Evolutionary conservation across 2,113 vertebrate species (phyloP).

Genomic region (Panthera uncia): DNA sequence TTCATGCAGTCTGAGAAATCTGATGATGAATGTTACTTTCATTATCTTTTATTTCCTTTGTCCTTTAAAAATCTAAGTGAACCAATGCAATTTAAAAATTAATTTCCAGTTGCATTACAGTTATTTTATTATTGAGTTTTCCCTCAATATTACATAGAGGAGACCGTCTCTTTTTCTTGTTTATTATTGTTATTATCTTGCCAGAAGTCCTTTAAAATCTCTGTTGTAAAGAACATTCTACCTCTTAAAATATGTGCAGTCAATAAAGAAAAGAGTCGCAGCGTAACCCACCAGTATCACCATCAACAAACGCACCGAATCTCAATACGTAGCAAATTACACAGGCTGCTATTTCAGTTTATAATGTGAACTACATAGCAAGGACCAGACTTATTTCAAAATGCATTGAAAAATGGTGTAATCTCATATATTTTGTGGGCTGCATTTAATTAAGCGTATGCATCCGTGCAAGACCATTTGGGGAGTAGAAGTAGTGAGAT

Average conservation of each 20-base stretch:
- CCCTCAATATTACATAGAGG: neutral
- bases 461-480: neutral
- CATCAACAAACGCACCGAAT: neutral
- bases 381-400: neutral
- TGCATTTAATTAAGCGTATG: conserved; percentile 35
- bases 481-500: neutral
- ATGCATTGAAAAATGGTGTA: neutral
- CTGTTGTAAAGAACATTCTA: neutral
- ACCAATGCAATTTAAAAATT: conserved; percentile 50
- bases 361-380: neutral
- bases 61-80: conserved; percentile 18
- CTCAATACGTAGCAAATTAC: conserved; percentile 19
- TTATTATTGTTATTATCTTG: conserved; percentile 13
- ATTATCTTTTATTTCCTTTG: conserved; percentile 58
- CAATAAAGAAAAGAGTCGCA: neutral
- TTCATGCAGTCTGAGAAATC: conserved; percentile 7
- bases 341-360: neutral
- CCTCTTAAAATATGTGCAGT: neutral
- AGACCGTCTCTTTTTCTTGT: neutral
- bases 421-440: neutral
- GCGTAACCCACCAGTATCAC: neutral
- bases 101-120: conserved; percentile 43
- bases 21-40: conserved; percentile 46
- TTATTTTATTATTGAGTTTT: conserved; percentile 23
- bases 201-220: neutral